phyloP scores from a whole-genome alignment of 2,888 invertebrate species.

The Pteria penguin region DNA sequence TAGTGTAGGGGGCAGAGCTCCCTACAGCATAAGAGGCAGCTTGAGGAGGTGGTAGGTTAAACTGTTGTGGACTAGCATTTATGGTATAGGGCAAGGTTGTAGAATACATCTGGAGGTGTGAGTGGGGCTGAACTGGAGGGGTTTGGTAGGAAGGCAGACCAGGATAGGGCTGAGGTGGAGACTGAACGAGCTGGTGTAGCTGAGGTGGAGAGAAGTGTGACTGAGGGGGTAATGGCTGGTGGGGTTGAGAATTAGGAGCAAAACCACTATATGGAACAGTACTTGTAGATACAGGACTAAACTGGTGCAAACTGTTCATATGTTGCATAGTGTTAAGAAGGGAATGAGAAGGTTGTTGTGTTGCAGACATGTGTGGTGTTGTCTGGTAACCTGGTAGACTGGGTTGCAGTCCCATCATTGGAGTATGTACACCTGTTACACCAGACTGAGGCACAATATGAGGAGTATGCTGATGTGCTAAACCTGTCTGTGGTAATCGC shows the following conservation, averaged over 20 bases:
- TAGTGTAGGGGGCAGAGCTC: too few relatives aligned
- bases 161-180: slow-evolving; percentile 49
- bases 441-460: slow-evolving; percentile 16
- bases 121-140: slow-evolving; percentile 47
- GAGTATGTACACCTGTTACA: slow-evolving; percentile 27
- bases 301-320: slow-evolving; percentile 53
- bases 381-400: slow-evolving; percentile 8
- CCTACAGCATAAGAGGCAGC: slow-evolving; percentile 41
- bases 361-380: slow-evolving; percentile 6
- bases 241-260: too few relatives aligned
- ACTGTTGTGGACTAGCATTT: slow-evolving; percentile 48
- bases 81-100: slow-evolving; percentile 1
- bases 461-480: too few relatives aligned
- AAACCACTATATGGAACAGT: slow-evolving; percentile 36
- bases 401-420: slow-evolving; percentile 9
- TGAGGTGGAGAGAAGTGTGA: slow-evolving; percentile 30
- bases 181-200: slow-evolving; percentile 49
- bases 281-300: slow-evolving; percentile 41
- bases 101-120: slow-evolving; percentile 37
- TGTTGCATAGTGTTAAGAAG: slow-evolving; percentile 32
- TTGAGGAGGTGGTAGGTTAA: slow-evolving; percentile 35
- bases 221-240: too few relatives aligned
- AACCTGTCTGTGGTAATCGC: too few relatives aligned
- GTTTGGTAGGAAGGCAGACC: too few relatives aligned
- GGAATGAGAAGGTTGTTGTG: slow-evolving; percentile 1